Base-by-base conservation (phyloP, 2,113 vertebrate species). In the Tachuris rubrigastra region DNA sequence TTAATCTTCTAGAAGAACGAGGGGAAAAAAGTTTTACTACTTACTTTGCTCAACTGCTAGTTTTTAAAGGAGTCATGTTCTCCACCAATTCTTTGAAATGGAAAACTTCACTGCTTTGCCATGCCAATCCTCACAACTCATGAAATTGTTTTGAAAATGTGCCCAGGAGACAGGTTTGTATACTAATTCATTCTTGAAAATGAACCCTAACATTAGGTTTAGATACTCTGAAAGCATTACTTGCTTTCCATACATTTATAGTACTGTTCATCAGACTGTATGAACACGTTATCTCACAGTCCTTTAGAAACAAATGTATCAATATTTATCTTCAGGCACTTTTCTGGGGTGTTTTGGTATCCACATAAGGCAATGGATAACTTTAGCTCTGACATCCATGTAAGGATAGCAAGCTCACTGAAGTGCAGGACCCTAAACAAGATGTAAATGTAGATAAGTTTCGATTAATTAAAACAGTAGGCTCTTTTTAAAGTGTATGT, bases 101-200 rank as follows among this genome's bases (percentile, higher is more conserved):
- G 35, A 90, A 90, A 68, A 75, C 35, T 67, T 83, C 12, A 56
- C 31, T 13, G 28, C 15, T 87, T 82, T 88, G 42, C 25, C 1
- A 3, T 18, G 18, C 18, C 0, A 0, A 37, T 33, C 20, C 25
- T 63, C 79, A 72, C 9, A 55, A 27, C 8, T 75, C 42, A 55
- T 12, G 5, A 37, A 55, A 75, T 8, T 8, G 1, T 52, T 90
- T 7, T 31, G 33, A 83, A 83, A 83, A 89, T 49, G 0, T 59
- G 49, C 16, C 14, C 62, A 72, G 42, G 58, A 59, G 20, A 76
- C 10, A 15, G 9, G 8, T 68, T 83, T 85, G 53, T 47, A 33
- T 33, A 73, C n/a, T 50, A 72, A 75, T 33, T 79, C 0, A 52
- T 65, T 65, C 53, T 79, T 76, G 47, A 72, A 86, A 86, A 60